A percentile compares a stretch with the other conserved stretches of the same genome.
phyloP scores from a whole-genome alignment of 2,113 vertebrate species.

The Tricholaema leucomelas region DNA sequence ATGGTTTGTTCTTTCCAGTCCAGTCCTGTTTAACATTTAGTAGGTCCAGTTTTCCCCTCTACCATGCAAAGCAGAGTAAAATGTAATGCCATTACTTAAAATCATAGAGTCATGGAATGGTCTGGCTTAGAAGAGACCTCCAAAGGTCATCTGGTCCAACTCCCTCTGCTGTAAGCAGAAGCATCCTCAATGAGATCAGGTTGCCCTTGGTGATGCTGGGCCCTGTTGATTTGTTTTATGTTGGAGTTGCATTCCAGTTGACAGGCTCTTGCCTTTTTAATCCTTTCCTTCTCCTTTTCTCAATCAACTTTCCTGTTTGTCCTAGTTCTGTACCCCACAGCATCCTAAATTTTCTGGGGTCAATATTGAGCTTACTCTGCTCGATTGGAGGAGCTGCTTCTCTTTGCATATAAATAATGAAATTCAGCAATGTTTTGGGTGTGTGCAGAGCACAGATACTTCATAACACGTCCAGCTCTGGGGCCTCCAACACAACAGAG shows the following conservation, averaged over 20 bases:
- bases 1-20: not conserved
- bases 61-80: not conserved
- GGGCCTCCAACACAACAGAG: too few species aligned
- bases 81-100: not conserved
- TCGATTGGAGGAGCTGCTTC: not conserved
- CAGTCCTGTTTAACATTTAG: not conserved
- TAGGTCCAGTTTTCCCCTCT: not conserved
- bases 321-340: not conserved
- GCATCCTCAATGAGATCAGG: too few species aligned
- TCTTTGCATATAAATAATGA: not conserved
- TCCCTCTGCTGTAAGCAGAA: too few species aligned
- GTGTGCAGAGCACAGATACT: not conserved
- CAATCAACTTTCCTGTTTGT: not conserved
- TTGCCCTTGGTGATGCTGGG: not conserved
- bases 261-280: not conserved
- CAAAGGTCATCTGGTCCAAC: too few species aligned
- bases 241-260: not conserved
- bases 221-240: not conserved
- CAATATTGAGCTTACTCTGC: not conserved
- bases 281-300: not conserved
- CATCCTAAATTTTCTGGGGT: conserved; percentile 15
- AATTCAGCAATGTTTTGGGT: not conserved
- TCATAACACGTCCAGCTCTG: not conserved
- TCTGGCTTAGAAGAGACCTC: too few species aligned
- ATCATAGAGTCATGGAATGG: too few species aligned